These are phyloP conservation scores for Agonopterix subpropinquella DNA, from an alignment of 2,888 invertebrate genomes.

Conservation along the genomic window DNA sequence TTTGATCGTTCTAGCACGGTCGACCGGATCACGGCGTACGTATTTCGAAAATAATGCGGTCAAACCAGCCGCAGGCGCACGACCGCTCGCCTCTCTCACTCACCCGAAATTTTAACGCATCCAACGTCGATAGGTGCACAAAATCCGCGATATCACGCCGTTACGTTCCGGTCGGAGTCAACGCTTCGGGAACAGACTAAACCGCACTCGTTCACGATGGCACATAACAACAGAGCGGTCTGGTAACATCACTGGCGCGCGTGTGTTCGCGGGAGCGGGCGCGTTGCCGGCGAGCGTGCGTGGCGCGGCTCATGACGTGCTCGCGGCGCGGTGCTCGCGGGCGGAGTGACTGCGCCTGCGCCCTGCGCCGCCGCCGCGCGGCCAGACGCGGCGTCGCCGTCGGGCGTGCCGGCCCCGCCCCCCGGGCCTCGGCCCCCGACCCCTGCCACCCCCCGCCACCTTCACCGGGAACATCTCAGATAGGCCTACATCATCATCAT, in stretches of 20 bases:
- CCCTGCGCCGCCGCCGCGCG: conserved; percentile 47
- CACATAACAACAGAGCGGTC: conserved; percentile 58
- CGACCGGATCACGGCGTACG: conserved; percentile 70
- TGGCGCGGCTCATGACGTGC: conserved; percentile 34
- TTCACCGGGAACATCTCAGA: not conserved
- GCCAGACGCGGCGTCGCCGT: conserved; percentile 22
- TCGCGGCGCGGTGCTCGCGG: conserved; percentile 42
- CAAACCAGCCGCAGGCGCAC: conserved; percentile 69
- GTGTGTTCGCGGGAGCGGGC: conserved; percentile 49
- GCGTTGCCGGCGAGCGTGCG: conserved; percentile 35
- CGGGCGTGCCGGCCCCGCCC: conserved; percentile 18
- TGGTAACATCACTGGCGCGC: conserved; percentile 64
- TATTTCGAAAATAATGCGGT: conserved; percentile 75
- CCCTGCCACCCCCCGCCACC: conserved; percentile 14
- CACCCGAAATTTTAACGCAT: conserved; percentile 74
- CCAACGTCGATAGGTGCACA: conserved; percentile 65
- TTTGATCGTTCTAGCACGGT: conserved; percentile 67
- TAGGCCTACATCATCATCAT: no score
- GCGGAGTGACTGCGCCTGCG: conserved; percentile 43
- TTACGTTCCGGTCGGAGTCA: conserved; percentile 35
- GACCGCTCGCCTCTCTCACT: conserved; percentile 65
- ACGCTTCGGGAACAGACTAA: conserved; percentile 63
- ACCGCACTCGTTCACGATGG: conserved; percentile 60
- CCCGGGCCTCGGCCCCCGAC: conserved; percentile 25
- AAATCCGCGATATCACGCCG: conserved; percentile 50